Evolutionary conservation across 2,113 vertebrate species (phyloP).

Genomic region (Pheucticus melanocephalus): DNA sequence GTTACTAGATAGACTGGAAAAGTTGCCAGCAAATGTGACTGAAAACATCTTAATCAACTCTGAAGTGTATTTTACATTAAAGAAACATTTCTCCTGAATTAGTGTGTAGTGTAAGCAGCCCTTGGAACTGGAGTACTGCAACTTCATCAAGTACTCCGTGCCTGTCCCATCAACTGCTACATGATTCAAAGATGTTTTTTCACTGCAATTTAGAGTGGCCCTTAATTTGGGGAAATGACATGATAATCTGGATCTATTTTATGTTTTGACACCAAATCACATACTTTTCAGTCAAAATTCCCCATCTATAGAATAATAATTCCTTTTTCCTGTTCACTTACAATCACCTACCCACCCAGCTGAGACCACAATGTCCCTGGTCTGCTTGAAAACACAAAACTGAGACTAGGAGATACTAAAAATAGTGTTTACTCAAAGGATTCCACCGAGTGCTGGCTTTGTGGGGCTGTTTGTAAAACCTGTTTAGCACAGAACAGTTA

Average conservation of each 20-base stretch:
- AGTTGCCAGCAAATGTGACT: not conserved
- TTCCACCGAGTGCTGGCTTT: not conserved
- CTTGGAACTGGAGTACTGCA: not conserved
- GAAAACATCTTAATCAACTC: not conserved
- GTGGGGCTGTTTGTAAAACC: not conserved
- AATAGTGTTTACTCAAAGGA: not conserved
- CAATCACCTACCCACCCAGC: rapidly evolving
- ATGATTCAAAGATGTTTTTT: not conserved
- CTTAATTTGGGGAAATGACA: not conserved
- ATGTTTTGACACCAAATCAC: not conserved
- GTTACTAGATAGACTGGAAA: not conserved
- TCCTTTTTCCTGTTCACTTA: not conserved
- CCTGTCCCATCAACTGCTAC: not conserved
- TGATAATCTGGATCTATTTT: not conserved
- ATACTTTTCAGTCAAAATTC: not conserved
- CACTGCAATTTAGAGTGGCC: not conserved
- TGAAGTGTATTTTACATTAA: not conserved
- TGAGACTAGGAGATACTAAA: not conserved
- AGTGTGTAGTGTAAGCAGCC: not conserved
- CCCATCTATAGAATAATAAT: not conserved
- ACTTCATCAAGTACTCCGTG: not conserved
- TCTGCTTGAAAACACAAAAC: not conserved
- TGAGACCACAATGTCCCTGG: not conserved
- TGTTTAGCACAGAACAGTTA: not conserved
- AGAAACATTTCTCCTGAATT: not conserved